These are phyloP conservation scores for Nyctibius grandis DNA, from an alignment of 2,797 vertebrate genomes.

Conservation along the genomic window DNA sequence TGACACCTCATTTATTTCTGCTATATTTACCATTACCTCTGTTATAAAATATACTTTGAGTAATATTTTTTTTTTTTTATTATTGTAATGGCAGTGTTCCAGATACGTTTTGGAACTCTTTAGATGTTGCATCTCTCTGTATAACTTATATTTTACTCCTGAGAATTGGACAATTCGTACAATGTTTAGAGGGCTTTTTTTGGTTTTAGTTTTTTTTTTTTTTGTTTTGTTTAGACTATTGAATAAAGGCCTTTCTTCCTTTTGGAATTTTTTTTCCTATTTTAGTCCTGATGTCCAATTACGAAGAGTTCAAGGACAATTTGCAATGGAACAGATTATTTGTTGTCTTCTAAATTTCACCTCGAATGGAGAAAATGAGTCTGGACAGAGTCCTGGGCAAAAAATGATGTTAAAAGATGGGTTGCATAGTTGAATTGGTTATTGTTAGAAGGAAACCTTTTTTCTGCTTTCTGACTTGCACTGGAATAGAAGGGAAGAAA, in stretches of 20 bases:
- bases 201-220: background rate
- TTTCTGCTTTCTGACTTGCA: background rate
- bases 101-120: background rate
- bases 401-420: background rate
- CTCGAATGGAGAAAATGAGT: background rate
- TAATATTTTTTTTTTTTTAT: background rate
- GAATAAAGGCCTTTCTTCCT: background rate
- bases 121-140: background rate
- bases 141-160: background rate
- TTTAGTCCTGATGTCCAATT: background rate
- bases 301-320: conserved; percentile 1
- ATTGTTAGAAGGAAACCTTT: background rate
- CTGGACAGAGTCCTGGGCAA: background rate
- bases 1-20: background rate
- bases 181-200: background rate
- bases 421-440: background rate
- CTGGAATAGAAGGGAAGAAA: background rate
- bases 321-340: background rate
- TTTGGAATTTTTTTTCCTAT: background rate
- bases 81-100: background rate
- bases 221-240: background rate
- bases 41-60: background rate
- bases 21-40: background rate
- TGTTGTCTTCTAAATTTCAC: background rate
- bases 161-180: background rate